Base-by-base conservation (phyloP, 2,113 vertebrate genomes). In the Oceanodroma tethys region DNA sequence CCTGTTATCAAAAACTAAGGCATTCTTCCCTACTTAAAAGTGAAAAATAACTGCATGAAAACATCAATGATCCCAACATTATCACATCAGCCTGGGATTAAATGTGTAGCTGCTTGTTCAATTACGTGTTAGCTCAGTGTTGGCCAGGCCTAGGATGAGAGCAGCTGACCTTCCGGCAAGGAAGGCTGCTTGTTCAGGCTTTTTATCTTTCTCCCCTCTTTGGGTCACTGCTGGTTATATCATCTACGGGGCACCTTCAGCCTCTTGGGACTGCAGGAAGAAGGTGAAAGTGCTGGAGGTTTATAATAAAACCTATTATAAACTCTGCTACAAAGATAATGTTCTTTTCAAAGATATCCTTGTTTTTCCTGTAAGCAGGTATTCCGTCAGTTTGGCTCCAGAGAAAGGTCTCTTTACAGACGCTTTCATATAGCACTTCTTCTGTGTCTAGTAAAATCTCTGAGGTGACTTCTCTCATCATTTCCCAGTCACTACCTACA, bases 201-300 rank as follows among this genome's bases (percentile, higher is more conserved):
- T 62, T 81, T 60, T 42, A 25, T 42, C 60, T 75, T 75, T 72
- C 70, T 75, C 68, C 70, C 45, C 59, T 2, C 50, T 67, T 36
- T 56, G 86, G 65, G 66, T 66, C 78, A 68, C 68, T 66, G 38
- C 47, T 70, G 92, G 50, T 58, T 68, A 10, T 56, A 72, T 20
- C 36, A 85, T 9, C 88, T 89, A 93, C 60, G 59, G 36, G 81
- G 53, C 75, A 86, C 8, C 83, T 52, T 45, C 74, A 67, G 68
- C 26, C 91, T 95, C 80, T 73, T 67, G 86, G 60, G 75, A 93
- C 80, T 70, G 91, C 89, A 83, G 88, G 60, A 96, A 89, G 36
- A 74, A 82, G 50, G 76, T 52, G 76, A 66, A 94, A 88, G 80
- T 48, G 89, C 93, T 72, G 59, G 85, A 93, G 63, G 36, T 84